Base-by-base conservation (phyloP, 2,797 vertebrate species). In the Crax fasciolata region DNA sequence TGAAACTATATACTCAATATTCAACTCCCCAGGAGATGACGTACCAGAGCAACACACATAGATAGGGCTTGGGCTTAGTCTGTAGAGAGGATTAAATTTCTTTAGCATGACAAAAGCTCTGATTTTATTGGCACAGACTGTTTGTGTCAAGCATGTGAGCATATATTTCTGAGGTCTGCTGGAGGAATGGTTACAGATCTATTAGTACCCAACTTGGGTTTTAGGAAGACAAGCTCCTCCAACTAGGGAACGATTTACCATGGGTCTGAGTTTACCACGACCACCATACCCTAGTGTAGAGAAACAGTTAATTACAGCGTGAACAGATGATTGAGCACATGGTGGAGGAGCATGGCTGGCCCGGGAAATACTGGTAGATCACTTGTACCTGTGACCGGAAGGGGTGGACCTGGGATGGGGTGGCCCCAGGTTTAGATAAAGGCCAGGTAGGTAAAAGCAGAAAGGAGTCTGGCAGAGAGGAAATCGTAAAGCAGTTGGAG, bases 131-230 rank as follows among this genome's bases (percentile, higher is more conserved):
- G 76, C 87, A 94, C 89, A 93, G 89, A 52, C 52, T 15, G 46
- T 91, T 94, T 90, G 92, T 95, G 81, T 96, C 95, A 96, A 95
- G 90, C 65, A 87, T 84, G 71, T 49, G 84, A 96, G 96, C 92
- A 94, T 59, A 41, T 93, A 92, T 93, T 96, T 78, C 32, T 77
- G 81, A 65, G 72, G 78, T 93, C 75, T 94, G 68, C 78, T 93
- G 93, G 94, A 93, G 81, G 81, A 95, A 78, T 57, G 87, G 35
- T 54, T 74, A 32, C 54, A 92, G 75, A 89, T 83, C 75, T 93
- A 65, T 95, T 92, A 93, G 84, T 73, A 95, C 41, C 18, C 54
- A 75, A n/a, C 49, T n/a, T 65, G 72, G 49, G 35, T 85, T 95
- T 90, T 92, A 59, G 0, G 1, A 27, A 15, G 75, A 43, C 13